A percentile compares a stretch with the other conserved stretches of the same genome.
Evolutionary conservation across 2,113 vertebrate genomes (phyloP).

Genomic region (Beaufortia kweichowensis): DNA sequence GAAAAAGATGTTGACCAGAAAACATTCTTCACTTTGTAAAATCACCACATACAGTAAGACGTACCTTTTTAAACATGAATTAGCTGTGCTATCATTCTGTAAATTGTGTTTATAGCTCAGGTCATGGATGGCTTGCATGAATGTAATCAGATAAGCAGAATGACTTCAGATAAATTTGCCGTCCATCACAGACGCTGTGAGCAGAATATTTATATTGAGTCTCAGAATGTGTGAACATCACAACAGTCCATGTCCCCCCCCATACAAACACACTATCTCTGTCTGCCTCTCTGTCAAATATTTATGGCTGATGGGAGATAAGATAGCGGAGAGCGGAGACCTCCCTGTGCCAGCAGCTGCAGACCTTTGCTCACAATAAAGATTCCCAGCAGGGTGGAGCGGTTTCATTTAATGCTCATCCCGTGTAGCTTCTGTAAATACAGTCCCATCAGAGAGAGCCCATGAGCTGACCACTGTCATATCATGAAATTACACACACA

Average conservation of each 20-base stretch:
- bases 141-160: constrained; percentile 5
- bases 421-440: background rate
- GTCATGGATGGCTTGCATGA: background rate
- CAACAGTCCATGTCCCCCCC: constrained; percentile 2
- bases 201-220: background rate
- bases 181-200: background rate
- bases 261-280: no score
- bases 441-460: background rate
- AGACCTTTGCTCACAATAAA: constrained; percentile 84
- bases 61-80: background rate
- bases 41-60: no score
- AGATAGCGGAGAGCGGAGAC: constrained; percentile 73
- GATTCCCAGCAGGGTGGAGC: constrained; percentile 62
- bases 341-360: constrained; percentile 76
- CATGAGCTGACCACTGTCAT: no score
- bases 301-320: constrained; percentile 81
- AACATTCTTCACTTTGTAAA: no score
- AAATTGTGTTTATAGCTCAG: background rate
- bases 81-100: background rate
- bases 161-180: background rate
- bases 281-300: constrained; percentile 67
- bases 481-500: no score
- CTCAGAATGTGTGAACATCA: constrained; percentile 30
- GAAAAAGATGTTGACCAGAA: no score
- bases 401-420: constrained; percentile 75